These are phyloP conservation scores for Apis laboriosa DNA, from an alignment of 1,140 invertebrate species.

Conservation along the genomic window DNA sequence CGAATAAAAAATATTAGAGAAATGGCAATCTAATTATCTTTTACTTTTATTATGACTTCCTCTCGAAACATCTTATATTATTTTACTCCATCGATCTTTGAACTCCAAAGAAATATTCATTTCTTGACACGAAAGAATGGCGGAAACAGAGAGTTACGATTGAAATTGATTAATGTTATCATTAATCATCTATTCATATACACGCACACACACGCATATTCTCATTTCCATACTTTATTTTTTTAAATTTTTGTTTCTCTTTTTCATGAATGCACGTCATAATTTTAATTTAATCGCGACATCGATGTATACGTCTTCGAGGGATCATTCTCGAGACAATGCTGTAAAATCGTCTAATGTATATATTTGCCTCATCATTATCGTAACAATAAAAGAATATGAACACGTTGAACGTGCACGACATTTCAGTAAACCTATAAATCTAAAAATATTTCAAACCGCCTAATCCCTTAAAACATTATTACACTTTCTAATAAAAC, in stretches of 20 bases:
- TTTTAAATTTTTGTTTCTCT: background rate
- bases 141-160: background rate
- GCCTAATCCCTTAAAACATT: conserved; percentile 42
- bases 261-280: background rate
- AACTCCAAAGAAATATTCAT: background rate
- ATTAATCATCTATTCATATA: background rate
- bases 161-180: background rate
- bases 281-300: background rate
- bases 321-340: conserved; percentile 1
- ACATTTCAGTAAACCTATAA: conserved; percentile 28
- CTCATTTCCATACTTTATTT: background rate
- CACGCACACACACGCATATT: background rate
- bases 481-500: conserved; percentile 23
- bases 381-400: conserved; percentile 3
- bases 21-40: background rate
- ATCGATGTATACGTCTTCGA: background rate
- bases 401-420: background rate
- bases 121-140: conserved; percentile 3
- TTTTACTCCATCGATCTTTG: background rate
- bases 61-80: background rate
- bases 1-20: background rate
- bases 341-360: background rate
- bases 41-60: background rate
- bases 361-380: conserved; percentile 1
- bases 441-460: conserved; percentile 54